phyloP scores from a whole-genome alignment of 2,888 invertebrate genomes.

The Eupithecia exiguata region DNA sequence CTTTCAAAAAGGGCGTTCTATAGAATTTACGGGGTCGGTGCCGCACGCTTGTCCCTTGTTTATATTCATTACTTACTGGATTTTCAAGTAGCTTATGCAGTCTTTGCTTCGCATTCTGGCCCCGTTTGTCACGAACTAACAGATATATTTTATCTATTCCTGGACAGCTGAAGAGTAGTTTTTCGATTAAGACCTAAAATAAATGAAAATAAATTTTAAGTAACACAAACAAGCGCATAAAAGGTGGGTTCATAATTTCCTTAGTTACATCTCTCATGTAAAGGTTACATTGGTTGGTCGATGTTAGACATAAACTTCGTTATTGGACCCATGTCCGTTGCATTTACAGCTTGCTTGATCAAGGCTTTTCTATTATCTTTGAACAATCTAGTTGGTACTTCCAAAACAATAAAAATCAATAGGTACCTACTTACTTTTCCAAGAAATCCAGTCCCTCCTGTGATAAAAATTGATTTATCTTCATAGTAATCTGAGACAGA shows the following conservation, averaged over 20 bases:
- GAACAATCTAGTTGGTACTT: background rate
- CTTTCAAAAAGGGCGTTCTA: too few species aligned
- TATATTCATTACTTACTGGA: conserved; percentile 42
- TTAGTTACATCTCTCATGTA: too few species aligned
- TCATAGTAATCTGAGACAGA: conserved; percentile 51
- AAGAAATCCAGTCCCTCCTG: conserved; percentile 57
- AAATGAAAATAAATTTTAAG: conserved; percentile 21
- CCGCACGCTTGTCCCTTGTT: background rate
- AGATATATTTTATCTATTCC: conserved; percentile 88
- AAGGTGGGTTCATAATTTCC: too few species aligned
- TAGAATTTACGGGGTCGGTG: too few species aligned
- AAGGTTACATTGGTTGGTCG: too few species aligned
- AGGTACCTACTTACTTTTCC: conserved; percentile 52
- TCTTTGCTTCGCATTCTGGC: conserved; percentile 82
- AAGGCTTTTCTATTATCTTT: background rate
- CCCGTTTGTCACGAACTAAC: conserved; percentile 87
- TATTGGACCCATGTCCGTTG: too few species aligned
- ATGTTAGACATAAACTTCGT: too few species aligned
- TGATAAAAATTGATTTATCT: conserved; percentile 55
- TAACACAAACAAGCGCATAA: too few species aligned
- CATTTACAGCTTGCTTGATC: too few species aligned
- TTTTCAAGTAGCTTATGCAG: conserved; percentile 85
- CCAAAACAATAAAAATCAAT: background rate
- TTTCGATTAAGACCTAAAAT: conserved; percentile 87
- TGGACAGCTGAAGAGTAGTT: conserved; percentile 89